Evolutionary conservation across 1,140 invertebrate genomes (phyloP).

Genomic region (Drosophila hydei): DNA sequence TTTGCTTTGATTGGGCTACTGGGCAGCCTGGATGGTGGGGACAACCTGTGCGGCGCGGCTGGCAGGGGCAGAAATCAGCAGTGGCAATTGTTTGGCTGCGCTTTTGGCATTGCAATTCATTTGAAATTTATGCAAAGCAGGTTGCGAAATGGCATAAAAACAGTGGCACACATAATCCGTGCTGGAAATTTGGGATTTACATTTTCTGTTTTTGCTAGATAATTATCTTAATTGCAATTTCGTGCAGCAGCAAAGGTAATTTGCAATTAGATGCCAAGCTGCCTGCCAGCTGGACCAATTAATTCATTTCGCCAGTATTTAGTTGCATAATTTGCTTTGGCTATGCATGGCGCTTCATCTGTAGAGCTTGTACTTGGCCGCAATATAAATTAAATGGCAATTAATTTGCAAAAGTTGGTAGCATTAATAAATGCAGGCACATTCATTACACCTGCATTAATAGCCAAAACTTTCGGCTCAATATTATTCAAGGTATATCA

Average conservation of each 20-base stretch:
- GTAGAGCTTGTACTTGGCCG: slow-evolving; percentile 41
- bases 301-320: slow-evolving; percentile 22
- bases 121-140: slow-evolving; percentile 77
- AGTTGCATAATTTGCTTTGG: slow-evolving; percentile 14
- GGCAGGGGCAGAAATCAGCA: slow-evolving; percentile 48
- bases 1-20: slow-evolving; percentile 36
- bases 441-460: slow-evolving; percentile 71
- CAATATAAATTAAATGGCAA: slow-evolving; percentile 78
- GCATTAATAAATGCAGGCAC: slow-evolving; percentile 77
- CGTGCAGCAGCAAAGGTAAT: slow-evolving; percentile 46
- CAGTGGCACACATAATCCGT: slow-evolving; percentile 41
- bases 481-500: slow-evolving; percentile 10
- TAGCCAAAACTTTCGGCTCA: slow-evolving; percentile 52
- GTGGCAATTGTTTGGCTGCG: slow-evolving; percentile 77
- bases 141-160: slow-evolving; percentile 38
- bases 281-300: slow-evolving; percentile 47
- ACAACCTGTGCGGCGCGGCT: not conserved
- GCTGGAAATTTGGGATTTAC: slow-evolving; percentile 46
- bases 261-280: slow-evolving; percentile 70
- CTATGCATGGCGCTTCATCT: not conserved
- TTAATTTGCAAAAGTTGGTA: slow-evolving; percentile 69
- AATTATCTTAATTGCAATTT: slow-evolving; percentile 82
- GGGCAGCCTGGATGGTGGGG: slow-evolving; percentile 1
- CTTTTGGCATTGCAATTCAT: slow-evolving; percentile 78
- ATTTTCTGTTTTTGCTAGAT: slow-evolving; percentile 71